These are phyloP conservation scores for Carcharodon carcharias DNA, from an alignment of 2,797 vertebrate genomes.

Conservation along the genomic window DNA sequence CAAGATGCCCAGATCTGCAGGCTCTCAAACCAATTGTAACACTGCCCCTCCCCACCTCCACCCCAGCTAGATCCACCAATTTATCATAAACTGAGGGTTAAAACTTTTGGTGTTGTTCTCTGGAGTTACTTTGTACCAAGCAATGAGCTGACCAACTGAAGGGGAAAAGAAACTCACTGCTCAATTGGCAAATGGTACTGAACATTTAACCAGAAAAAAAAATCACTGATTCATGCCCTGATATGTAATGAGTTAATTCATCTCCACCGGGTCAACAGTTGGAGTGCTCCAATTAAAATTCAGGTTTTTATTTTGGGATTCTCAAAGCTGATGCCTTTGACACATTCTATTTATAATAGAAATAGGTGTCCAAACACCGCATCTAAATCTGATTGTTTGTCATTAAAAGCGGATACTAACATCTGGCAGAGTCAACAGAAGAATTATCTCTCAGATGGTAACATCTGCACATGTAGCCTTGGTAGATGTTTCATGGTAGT, in stretches of 20 bases:
- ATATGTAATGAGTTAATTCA: not conserved
- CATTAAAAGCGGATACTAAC: not conserved
- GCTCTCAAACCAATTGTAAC: not conserved
- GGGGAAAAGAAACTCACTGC: not conserved
- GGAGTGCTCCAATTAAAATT: not conserved
- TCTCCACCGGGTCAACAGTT: not conserved
- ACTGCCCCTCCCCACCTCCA: not conserved
- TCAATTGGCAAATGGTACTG: not conserved
- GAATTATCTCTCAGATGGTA: not conserved
- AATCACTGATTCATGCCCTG: not conserved
- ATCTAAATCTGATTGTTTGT: not conserved
- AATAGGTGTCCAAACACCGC: not conserved
- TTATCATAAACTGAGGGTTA: not conserved
- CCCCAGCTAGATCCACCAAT: not conserved
- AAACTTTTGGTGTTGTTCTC: not conserved
- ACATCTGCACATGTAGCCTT: not conserved
- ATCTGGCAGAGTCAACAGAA: slow-evolving; percentile 3
- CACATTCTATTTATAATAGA: not conserved
- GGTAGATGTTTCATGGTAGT: not conserved
- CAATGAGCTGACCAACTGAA: not conserved
- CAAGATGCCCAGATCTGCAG: not conserved
- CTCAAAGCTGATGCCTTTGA: not conserved
- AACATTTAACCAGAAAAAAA: not conserved
- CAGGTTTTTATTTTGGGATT: not conserved
- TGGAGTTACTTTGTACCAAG: not conserved